Conservation (phyloP, 2,888 invertebrate genomes). For the Rotaria macrura region DNA sequence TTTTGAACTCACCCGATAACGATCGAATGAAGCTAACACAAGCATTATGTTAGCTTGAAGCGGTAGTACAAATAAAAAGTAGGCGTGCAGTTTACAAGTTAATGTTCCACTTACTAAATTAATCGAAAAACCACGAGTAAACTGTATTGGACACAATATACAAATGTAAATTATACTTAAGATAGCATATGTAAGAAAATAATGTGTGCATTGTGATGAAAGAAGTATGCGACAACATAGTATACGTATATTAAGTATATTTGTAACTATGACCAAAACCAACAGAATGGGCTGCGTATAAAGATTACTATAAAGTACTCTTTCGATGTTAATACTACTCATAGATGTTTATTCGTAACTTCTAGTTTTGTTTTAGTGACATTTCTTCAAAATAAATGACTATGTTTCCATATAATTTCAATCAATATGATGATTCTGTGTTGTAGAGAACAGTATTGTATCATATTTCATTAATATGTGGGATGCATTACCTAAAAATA, state of each 20-base stretch:
- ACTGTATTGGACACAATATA: background rate
- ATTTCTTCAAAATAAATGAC: no score
- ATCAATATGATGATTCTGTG: no score
- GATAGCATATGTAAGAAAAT: background rate
- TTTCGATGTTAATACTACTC: background rate
- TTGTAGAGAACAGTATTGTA: no score
- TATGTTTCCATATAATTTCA: no score
- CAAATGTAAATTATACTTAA: background rate
- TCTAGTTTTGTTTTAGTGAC: no score
- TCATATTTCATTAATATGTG: no score
- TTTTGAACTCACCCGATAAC: background rate
- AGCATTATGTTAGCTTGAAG: background rate
- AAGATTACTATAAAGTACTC: background rate
- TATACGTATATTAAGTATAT: background rate
- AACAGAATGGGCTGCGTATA: background rate
- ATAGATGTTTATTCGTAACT: background rate
- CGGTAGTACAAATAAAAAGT: background rate
- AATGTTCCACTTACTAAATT: background rate
- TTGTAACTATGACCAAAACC: background rate
- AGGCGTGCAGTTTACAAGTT: background rate
- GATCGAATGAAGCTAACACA: background rate
- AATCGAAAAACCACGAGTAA: background rate
- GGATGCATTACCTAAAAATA: no score
- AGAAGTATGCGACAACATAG: background rate
- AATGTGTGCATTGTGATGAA: background rate